Base-by-base conservation (phyloP, 2,113 vertebrate genomes). In the Atrichornis clamosus region DNA sequence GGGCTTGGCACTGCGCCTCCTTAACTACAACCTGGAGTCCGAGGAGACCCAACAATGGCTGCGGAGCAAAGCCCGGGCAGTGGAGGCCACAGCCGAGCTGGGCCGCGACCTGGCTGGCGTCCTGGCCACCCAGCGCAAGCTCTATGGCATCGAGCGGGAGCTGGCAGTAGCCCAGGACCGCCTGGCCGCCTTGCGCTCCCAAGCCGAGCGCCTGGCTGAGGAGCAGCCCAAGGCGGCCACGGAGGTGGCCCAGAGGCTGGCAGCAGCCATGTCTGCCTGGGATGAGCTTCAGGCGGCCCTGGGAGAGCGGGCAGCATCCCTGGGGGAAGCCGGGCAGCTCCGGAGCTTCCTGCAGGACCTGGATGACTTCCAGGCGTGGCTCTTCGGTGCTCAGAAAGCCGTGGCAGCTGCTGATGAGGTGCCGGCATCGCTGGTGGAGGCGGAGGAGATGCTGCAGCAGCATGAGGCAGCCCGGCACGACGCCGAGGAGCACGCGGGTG, bases 351-450 rank as follows among this genome's bases (percentile, higher is more conserved):
- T 99, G 75, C 99, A 99, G 90, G 98, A 99, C 80, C 98, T 99
- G 96, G 99, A 99, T 56, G 98, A 99, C 94, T 99, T 99, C 96
- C 99, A 99, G 95, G 98, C 98, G 1, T 99, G 99, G 99, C 98
- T 99, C 3, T 99, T 98, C 15, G 97, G 98, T 28, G 98, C 98
- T 21, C 99, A 99, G 97, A 99, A 99, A 96, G 98, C 98, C 0
- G 98, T 99, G 77, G 99, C 99, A 12, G 99, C 99, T 2, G 98
- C 99, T 0, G 99, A 99, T 50, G 99, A 99, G 46, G 97, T 98
- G 91, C 99, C 99, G 0, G 95, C 96, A 7, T 98, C 98, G 1
- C 96, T 99, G 91, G 98, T 97, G 0, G 99, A 99, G 91, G 99
- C 98, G 0, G 99, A 99, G 97, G 98, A 98, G 90, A 98, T 99